Evolutionary conservation across 2,888 invertebrate species (phyloP).

Genomic region (Eutolmus rufibarbis): DNA sequence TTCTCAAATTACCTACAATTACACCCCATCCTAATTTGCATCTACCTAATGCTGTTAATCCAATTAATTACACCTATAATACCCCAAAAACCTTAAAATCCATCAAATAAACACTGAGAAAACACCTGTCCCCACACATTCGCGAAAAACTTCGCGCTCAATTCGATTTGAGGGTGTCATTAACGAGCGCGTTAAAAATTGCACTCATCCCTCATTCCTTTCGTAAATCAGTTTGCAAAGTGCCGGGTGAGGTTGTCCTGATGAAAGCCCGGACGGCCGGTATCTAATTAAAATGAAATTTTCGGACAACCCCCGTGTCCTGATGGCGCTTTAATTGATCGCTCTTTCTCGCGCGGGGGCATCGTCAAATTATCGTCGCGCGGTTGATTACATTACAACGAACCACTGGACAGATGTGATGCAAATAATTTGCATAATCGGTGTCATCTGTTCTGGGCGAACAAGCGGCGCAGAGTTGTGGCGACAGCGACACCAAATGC

Average conservation of each 20-base stretch:
- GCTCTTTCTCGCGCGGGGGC: not conserved
- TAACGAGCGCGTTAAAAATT: slow-evolving; percentile 1
- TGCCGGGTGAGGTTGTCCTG: not conserved
- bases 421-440: slow-evolving; percentile 47
- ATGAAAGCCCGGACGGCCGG: slow-evolving; percentile 7
- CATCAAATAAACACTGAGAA: not conserved
- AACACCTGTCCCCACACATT: not conserved
- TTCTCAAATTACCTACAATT: not conserved
- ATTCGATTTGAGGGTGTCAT: not conserved
- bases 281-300: slow-evolving; percentile 43
- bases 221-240: not conserved
- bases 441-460: slow-evolving; percentile 44
- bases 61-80: not conserved
- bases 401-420: slow-evolving; percentile 38
- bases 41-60: not conserved
- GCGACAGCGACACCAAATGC: not conserved
- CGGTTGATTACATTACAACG: slow-evolving; percentile 10
- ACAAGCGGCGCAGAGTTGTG: not conserved
- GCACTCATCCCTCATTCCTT: not conserved
- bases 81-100: not conserved
- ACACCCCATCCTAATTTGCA: not conserved
- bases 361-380: slow-evolving; percentile 25
- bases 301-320: slow-evolving; percentile 20
- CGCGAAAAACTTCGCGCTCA: not conserved
- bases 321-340: slow-evolving; percentile 47